phyloP scores from a whole-genome alignment of 2,797 vertebrate genomes.

The Liparis tanakae region DNA sequence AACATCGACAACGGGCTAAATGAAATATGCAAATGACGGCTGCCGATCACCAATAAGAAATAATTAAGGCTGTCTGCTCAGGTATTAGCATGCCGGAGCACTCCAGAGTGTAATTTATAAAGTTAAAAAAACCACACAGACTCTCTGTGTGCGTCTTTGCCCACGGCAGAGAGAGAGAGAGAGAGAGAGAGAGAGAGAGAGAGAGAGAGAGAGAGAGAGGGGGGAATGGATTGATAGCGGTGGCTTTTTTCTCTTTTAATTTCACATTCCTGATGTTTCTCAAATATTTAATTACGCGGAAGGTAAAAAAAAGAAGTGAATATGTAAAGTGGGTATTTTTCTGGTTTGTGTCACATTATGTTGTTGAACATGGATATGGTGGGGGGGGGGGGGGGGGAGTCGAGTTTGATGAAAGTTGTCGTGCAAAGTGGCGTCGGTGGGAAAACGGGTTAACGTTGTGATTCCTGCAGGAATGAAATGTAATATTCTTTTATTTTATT shows the following conservation, averaged over 20 bases:
- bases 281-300: constrained; percentile 85
- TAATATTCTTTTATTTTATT: too few relatives aligned
- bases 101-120: constrained; percentile 83
- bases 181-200: too few relatives aligned
- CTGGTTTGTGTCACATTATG: constrained; percentile 53
- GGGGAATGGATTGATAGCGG: constrained; percentile 76
- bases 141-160: too few relatives aligned
- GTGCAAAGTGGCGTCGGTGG: background rate
- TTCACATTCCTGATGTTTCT: constrained; percentile 79
- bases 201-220: constrained; percentile 32
- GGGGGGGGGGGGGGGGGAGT: background rate
- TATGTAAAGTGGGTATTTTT: constrained; percentile 69
- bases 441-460: background rate
- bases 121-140: constrained; percentile 56
- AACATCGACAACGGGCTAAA: constrained; percentile 72
- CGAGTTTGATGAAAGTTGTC: constrained; percentile 60
- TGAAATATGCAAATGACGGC: constrained; percentile 82
- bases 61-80: constrained; percentile 79
- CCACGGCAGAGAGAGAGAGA: constrained; percentile 54
- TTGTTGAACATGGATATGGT: constrained; percentile 62
- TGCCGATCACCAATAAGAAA: constrained; percentile 80
- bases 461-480: too few relatives aligned
- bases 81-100: constrained; percentile 81
- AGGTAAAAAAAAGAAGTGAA: constrained; percentile 72
- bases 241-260: constrained; percentile 71